phyloP scores from a whole-genome alignment of 92 coral and sea anemone species.

The Palythoa caribaeorum region DNA sequence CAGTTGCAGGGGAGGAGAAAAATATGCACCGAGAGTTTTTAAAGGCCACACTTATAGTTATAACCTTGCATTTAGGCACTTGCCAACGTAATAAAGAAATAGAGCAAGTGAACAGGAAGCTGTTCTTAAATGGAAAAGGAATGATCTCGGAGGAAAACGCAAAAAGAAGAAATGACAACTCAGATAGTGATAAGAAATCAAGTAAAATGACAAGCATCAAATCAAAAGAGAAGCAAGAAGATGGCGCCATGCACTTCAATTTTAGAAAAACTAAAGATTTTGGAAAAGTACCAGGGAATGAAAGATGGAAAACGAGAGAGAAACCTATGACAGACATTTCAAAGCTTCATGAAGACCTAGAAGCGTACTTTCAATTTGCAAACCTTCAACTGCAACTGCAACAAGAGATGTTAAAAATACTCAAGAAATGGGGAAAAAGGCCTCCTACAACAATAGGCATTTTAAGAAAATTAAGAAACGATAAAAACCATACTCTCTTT shows the following conservation, averaged over 20 bases:
- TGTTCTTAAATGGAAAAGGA: not conserved
- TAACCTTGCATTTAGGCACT: not conserved
- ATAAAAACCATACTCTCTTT: not conserved
- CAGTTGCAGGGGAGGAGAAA: not conserved
- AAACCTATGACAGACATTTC: not conserved
- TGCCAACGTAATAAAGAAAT: not conserved
- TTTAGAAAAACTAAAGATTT: not conserved
- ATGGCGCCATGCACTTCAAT: not conserved
- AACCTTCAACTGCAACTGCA: constrained; percentile 7
- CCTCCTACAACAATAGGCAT: not conserved
- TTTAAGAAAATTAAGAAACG: not conserved
- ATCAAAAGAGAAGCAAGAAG: not conserved
- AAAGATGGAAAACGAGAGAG: not conserved
- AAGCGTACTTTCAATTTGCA: constrained; percentile 25
- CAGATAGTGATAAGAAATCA: not conserved
- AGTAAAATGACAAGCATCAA: not conserved
- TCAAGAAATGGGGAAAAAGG: constrained; percentile 1
- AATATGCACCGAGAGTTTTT: not conserved
- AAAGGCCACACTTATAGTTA: constrained; percentile 3
- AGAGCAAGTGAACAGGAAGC: not conserved
- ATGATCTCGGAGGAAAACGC: not conserved
- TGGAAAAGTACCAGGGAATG: not conserved
- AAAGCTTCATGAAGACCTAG: not conserved
- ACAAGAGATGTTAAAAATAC: constrained; percentile 19
- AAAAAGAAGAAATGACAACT: not conserved